Base-by-base conservation (phyloP, 2,888 invertebrate species). In the Sisyra terminalis region DNA sequence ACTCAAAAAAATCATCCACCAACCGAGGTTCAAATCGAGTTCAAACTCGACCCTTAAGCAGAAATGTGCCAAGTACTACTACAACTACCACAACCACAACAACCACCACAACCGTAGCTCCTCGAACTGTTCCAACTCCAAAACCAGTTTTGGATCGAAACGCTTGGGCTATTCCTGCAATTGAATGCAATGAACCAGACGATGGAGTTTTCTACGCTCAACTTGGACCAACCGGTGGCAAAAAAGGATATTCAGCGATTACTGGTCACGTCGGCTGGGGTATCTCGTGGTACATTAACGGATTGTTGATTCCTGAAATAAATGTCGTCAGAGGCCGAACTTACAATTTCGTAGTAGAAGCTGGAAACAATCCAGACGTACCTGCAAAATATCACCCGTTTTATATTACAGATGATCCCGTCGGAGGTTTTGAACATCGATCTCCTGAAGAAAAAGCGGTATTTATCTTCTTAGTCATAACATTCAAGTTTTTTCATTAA, bases 231-330 rank as follows among this genome's bases (percentile, higher is more conserved):
- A 88, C 89, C 3, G 92, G 90, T 2, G 89, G 89, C 17, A 83
- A 84, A 58, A 78, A 79, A 52, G 90, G 92, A 16, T 92, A 90
- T 61, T 74, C 85, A 9, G 87, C 90, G 2, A 90, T 87, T 41
- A 88, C 87, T 41, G 86, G 89, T 48, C 87, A 88, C 60, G 88
- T 89, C 13, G 90, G 90, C 29, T 90, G 90, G 90, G 90, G 92
- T 18, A 83, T 90, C 47, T 80, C 86, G 0, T 92, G 89, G 89
- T 93, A 88, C 67, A 87, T 93, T 56, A 92, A 93, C 61, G 92
- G 92, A 0, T 69, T 92, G 2, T 69, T 93, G 11, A 88, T 92
- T 50, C 93, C 92, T 0, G 92, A 87, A 67, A 78, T 93, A 51
- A 80, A 87, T 56, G 81, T 92, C 32, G 83, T 92, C 1, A 71